Base-by-base conservation (phyloP, 2,888 invertebrate species). In the Cetonia aurata region DNA sequence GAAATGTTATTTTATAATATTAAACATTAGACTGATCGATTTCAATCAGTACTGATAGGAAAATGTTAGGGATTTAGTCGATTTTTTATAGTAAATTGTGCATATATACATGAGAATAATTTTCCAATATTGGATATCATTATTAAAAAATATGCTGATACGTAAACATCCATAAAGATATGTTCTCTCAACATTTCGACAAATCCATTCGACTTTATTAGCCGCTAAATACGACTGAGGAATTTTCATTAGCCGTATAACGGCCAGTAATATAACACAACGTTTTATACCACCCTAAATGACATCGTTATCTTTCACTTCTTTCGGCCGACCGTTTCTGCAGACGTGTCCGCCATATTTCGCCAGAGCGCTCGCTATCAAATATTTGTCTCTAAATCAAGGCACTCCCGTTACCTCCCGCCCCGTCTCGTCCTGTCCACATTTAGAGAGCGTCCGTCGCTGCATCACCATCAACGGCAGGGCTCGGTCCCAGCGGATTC, bases 331-430 rank as follows among this genome's bases (percentile, higher is more conserved):
- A 19, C 53, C n/a, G 31, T 53, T 12, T 53, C 53, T 53, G 3
- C 10, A 25, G 25, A 53, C 25, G 53, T 53, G 17, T 42, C 50
- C 46, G 50, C 46, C n/a, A 60, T 48, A 60, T 60, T 60, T 60
- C 46, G 60, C 62, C 37, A 6, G 44, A 19, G 53, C 62, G 48
- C 37, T 37, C 37, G 37, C 31, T 65, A 65, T 65, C 62, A 52
- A 50, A 37, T 65, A 50, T 65, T 65, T 65, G 62, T 52, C 62
- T 65, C 50, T 65, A 65, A 65, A 65, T 65, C 62, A 65, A 65
- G 62, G 50, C 17, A 46, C 33, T 60, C 52, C 19, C 25, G 19
- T 50, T 33, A 12, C 10, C 19, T 15, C 42, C 12, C 60, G 44
- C 25, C 12, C 52, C 12, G 15, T 44, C 59, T 59, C 37, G n/a